Conservation (phyloP, 2,888 invertebrate genomes). For the Chaitophorus viminalis region DNA sequence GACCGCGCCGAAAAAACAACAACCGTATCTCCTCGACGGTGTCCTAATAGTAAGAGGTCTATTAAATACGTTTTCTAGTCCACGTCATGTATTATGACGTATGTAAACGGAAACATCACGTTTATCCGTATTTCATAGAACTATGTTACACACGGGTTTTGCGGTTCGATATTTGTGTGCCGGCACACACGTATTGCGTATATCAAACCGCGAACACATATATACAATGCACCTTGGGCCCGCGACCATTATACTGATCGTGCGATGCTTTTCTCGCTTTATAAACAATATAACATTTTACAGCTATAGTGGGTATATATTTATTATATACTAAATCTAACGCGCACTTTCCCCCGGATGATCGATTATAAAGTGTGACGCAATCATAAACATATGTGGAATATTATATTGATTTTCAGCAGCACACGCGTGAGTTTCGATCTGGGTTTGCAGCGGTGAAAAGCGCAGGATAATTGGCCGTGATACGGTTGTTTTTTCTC, state of each 20-base stretch:
- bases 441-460: background rate
- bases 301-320: no score
- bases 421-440: background rate
- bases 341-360: constrained; percentile 10
- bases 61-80: background rate
- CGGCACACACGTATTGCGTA: background rate
- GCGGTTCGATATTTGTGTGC: background rate
- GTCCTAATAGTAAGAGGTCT: background rate
- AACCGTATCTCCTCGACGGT: background rate
- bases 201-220: background rate
- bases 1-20: background rate
- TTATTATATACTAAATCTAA: background rate
- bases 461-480: background rate
- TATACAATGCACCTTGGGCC: background rate
- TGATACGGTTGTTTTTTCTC: constrained; percentile 34
- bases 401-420: constrained; percentile 27
- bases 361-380: background rate
- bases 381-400: background rate
- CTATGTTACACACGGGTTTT: background rate
- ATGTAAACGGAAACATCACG: background rate
- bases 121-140: constrained; percentile 10
- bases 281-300: background rate
- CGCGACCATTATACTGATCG: background rate
- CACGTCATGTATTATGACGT: background rate
- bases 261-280: background rate